These are phyloP conservation scores for Araneus ventricosus DNA, from an alignment of 1,140 invertebrate species.

Conservation along the genomic window DNA sequence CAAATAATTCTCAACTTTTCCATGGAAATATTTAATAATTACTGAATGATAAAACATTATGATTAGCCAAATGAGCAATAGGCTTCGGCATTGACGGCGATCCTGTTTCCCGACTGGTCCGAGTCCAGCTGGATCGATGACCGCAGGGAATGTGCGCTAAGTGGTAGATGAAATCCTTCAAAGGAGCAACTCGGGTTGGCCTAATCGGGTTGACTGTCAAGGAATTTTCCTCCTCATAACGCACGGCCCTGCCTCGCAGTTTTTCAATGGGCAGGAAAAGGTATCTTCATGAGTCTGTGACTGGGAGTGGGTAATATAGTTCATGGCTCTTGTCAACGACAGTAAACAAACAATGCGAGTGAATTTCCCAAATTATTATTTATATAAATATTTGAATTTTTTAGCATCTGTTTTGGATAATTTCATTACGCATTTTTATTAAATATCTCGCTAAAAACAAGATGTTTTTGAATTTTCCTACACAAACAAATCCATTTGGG, in stretches of 20 bases:
- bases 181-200: neutral
- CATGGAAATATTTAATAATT: too few species aligned
- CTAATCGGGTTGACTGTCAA: neutral
- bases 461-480: too few species aligned
- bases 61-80: neutral
- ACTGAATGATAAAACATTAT: too few species aligned
- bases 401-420: too few species aligned
- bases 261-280: neutral
- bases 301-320: neutral
- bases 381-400: neutral
- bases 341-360: neutral
- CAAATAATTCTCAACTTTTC: too few species aligned
- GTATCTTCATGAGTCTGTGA: neutral
- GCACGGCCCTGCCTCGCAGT: neutral
- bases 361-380: neutral
- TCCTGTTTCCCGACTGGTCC: neutral
- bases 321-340: neutral
- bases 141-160: neutral
- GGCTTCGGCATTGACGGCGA: neutral
- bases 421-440: too few species aligned
- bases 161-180: neutral
- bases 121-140: neutral
- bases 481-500: too few species aligned
- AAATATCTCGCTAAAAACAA: too few species aligned
- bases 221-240: neutral